Conservation (phyloP, 2,797 vertebrate genomes). For the Phaenicophaeus curvirostris region DNA sequence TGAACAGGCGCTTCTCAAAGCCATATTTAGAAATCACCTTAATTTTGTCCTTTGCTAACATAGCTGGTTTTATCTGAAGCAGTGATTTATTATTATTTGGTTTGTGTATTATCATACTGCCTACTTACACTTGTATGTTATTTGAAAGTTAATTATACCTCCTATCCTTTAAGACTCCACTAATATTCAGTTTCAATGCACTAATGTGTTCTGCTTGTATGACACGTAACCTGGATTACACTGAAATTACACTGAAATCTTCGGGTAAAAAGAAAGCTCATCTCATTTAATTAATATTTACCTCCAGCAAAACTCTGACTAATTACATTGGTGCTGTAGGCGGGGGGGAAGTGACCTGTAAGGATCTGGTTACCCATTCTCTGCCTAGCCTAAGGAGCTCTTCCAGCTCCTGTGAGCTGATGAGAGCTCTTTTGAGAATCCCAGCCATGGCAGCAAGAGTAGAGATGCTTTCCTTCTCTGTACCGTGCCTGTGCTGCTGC, state of each 20-base stretch:
- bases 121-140: constrained; percentile 30
- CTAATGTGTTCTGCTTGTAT: constrained; percentile 31
- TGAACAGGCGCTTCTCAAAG: constrained; percentile 24
- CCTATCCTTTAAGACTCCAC: constrained; percentile 10
- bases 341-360: background rate
- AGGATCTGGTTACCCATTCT: constrained; percentile 34
- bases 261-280: constrained; percentile 36
- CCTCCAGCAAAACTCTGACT: constrained; percentile 34
- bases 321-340: constrained; percentile 23
- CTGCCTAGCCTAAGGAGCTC: constrained; percentile 30
- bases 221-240: background rate
- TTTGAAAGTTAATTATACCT: constrained; percentile 59
- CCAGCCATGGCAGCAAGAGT: background rate
- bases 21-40: constrained; percentile 1
- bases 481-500: background rate
- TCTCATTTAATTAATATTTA: constrained; percentile 59
- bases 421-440: constrained; percentile 10
- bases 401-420: constrained; percentile 2
- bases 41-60: constrained; percentile 30
- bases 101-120: constrained; percentile 39
- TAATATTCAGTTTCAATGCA: constrained; percentile 43
- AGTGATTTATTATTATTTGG: constrained; percentile 53
- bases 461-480: background rate
- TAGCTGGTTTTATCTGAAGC: constrained; percentile 12
- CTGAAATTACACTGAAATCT: constrained; percentile 53